phyloP scores from a whole-genome alignment of 2,888 invertebrate species.

The Limulus polyphemus region DNA sequence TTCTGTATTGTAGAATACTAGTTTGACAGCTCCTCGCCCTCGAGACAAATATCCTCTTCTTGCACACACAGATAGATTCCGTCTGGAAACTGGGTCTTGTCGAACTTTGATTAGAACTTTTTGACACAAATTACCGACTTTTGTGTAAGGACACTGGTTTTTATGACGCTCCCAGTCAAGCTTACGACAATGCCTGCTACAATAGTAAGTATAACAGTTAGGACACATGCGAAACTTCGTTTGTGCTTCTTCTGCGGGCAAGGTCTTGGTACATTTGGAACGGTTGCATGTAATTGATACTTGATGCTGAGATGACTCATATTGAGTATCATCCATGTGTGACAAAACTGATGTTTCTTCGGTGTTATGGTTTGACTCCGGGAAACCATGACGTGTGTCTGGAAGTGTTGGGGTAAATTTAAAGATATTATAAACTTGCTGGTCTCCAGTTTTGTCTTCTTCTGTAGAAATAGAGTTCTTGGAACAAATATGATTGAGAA shows the following conservation, averaged over 20 bases:
- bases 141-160: conserved; percentile 74
- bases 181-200: conserved; percentile 76
- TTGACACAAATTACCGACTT: conserved; percentile 78
- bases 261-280: conserved; percentile 61
- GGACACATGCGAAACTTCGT: conserved; percentile 79
- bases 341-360: too few species aligned
- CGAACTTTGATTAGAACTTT: conserved; percentile 41
- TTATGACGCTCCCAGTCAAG: conserved; percentile 89
- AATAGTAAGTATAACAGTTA: conserved; percentile 89
- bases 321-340: too few species aligned
- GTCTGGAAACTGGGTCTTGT: conserved; percentile 43
- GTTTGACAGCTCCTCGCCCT: conserved; percentile 81
- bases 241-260: conserved; percentile 61
- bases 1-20: conserved; percentile 76
- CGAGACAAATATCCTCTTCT: conserved; percentile 67
- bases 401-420: too few species aligned
- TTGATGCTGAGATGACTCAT: too few species aligned
- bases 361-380: too few species aligned
- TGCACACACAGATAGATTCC: conserved; percentile 61
- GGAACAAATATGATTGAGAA: too few species aligned
- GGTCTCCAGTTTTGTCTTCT: too few species aligned
- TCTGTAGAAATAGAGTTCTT: too few species aligned
- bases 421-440: too few species aligned
- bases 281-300: conserved; percentile 57
- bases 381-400: too few species aligned